These are phyloP conservation scores for Erpornis zantholeuca DNA, from an alignment of 2,113 vertebrate species.

Conservation along the genomic window DNA sequence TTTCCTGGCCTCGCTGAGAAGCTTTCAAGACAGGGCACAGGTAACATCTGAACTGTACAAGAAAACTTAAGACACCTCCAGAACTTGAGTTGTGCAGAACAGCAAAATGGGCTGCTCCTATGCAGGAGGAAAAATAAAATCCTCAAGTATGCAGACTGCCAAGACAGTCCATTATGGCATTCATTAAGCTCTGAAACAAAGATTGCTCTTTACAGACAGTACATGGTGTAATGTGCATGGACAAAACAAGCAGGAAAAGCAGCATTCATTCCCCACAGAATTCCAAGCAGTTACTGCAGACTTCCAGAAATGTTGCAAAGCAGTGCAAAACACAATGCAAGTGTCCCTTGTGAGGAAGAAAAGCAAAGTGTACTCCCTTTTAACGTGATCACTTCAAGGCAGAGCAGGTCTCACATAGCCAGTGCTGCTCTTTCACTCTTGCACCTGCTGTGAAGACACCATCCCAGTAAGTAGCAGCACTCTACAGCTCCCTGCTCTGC, in stretches of 20 bases:
- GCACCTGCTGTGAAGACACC: conserved; percentile 20
- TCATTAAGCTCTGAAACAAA: background rate
- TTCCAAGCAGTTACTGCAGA: background rate
- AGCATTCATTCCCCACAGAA: background rate
- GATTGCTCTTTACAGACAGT: background rate
- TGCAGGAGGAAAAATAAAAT: background rate
- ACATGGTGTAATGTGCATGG: background rate
- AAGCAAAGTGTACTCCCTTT: background rate
- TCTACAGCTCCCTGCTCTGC: background rate
- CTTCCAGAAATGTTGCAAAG: background rate
- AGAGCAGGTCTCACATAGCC: background rate
- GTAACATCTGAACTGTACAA: background rate
- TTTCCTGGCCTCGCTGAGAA: background rate
- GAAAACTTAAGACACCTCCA: background rate
- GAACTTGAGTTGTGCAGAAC: background rate
- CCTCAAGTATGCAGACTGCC: background rate
- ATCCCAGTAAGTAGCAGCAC: background rate
- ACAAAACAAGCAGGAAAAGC: background rate
- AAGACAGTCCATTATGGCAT: background rate
- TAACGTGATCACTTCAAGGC: background rate
- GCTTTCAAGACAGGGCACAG: background rate
- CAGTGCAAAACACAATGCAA: background rate
- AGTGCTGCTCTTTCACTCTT: background rate
- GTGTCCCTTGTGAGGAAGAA: background rate
- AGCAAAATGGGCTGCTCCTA: background rate